Conservation (phyloP, 2,888 invertebrate genomes). For the Callosobruchus maculatus region DNA sequence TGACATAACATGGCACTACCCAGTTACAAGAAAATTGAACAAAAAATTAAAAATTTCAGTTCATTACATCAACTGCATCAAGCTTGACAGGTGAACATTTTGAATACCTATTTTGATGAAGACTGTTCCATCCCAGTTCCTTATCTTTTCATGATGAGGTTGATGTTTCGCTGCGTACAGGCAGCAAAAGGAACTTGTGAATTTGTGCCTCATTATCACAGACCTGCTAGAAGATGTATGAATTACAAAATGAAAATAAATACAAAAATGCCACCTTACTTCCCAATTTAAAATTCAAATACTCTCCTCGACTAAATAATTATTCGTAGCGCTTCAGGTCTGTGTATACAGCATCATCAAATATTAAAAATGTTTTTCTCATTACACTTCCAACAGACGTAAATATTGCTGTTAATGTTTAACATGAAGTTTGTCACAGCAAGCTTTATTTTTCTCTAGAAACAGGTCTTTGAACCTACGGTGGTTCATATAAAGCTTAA, state of each 20-base stretch:
- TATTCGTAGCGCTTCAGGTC: not conserved
- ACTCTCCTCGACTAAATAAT: not conserved
- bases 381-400: not conserved
- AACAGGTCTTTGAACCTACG: no score
- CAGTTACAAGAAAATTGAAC: no score
- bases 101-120: no score
- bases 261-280: not conserved
- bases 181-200: no score
- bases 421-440: not conserved
- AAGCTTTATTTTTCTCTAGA: not conserved
- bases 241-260: not conserved
- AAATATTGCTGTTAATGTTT: not conserved
- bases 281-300: not conserved
- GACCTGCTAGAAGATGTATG: not conserved
- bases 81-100: no score
- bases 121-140: no score
- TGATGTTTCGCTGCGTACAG: no score
- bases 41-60: no score
- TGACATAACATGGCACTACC: no score
- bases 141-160: no score
- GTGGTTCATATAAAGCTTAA: no score
- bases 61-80: no score
- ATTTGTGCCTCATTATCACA: not conserved
- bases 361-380: not conserved
- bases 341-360: not conserved